These are phyloP conservation scores for Microtus montanus DNA, from an alignment of 2,113 vertebrate species.

Conservation along the genomic window DNA sequence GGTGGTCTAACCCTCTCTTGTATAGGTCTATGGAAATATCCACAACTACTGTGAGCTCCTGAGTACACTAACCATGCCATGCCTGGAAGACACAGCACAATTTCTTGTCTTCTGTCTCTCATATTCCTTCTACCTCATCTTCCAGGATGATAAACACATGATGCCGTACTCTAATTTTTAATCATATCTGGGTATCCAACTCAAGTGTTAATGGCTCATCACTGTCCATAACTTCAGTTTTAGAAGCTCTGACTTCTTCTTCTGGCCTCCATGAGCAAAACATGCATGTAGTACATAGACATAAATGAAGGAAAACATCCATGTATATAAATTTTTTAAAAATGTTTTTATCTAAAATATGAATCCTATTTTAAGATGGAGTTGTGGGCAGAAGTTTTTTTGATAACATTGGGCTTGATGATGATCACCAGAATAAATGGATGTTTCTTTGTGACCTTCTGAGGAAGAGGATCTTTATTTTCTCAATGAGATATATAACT, in stretches of 20 bases:
- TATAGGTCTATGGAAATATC: neutral
- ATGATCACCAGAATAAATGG: neutral
- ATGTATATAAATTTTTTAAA: neutral
- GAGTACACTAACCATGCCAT: neutral
- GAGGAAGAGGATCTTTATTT: neutral
- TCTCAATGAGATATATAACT: neutral
- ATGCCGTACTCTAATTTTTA: neutral
- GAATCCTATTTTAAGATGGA: neutral
- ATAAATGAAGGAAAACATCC: neutral
- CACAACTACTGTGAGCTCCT: neutral
- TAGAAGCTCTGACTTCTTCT: neutral
- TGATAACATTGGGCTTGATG: neutral
- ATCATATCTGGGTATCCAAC: neutral
- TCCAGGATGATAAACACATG: neutral
- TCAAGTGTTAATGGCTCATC: neutral
- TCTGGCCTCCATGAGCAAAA: neutral
- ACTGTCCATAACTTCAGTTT: neutral
- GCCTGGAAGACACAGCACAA: neutral
- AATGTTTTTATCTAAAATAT: neutral
- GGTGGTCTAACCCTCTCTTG: neutral
- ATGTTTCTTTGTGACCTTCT: neutral
- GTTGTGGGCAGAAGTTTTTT: neutral
- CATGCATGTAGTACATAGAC: neutral
- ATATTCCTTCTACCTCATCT: neutral
- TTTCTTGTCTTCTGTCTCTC: neutral